Evolutionary conservation across 2,113 vertebrate genomes (phyloP).

Genomic region (Nibea albiflora): DNA sequence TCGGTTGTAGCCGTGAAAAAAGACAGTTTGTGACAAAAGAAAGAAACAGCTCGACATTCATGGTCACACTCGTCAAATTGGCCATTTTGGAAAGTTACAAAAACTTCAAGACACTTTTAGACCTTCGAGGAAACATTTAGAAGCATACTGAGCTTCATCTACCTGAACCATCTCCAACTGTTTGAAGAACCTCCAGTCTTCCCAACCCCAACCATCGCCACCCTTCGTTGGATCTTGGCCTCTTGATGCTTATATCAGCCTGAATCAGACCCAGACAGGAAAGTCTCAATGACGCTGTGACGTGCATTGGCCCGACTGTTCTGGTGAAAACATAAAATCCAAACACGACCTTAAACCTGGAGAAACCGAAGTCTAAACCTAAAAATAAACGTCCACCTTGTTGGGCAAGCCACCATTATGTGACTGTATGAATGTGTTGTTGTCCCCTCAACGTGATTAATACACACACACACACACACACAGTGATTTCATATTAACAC

Average conservation of each 20-base stretch:
- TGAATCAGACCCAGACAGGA: too few species aligned
- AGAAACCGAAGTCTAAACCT: background rate
- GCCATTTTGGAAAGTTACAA: background rate
- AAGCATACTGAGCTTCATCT: background rate
- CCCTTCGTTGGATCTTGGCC: background rate
- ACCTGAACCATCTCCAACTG: background rate
- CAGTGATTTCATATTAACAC: background rate
- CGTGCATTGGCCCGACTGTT: too few species aligned
- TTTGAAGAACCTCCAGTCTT: background rate
- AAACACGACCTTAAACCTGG: background rate
- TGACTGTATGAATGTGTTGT: background rate
- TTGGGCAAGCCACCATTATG: background rate
- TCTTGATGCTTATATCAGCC: background rate
- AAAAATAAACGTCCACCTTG: background rate
- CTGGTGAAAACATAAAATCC: too few species aligned
- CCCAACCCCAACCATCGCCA: background rate
- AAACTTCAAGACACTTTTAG: background rate
- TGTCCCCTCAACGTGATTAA: background rate
- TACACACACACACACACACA: constrained; percentile 6
- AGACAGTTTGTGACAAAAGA: background rate
- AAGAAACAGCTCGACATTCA: background rate
- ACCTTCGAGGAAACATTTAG: background rate
- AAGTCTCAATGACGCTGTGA: too few species aligned
- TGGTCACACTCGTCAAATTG: background rate
- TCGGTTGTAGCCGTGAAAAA: background rate